Evolutionary conservation across 2,113 vertebrate species (phyloP), one percentile per base, ranked within the genome.

Genomic region (Brachypteracias leptosomus): DNA sequence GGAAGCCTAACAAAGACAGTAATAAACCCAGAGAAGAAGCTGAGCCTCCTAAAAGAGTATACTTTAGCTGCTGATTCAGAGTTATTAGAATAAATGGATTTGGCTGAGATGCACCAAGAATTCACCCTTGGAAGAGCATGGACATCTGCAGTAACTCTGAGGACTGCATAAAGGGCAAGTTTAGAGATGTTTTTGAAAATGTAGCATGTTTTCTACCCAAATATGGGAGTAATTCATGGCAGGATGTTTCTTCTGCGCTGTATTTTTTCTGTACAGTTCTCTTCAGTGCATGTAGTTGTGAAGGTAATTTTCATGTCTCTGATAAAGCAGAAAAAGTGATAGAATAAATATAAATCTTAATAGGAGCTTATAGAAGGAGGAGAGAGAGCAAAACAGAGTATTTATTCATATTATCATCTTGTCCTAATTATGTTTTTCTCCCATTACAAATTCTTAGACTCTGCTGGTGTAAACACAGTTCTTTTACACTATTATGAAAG

Each of bases 131-230:
- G 26, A 59, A 57, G 33, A 58, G 3, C 42, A 13, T 6, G 2
- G 26, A 25, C 11, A 59, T 6, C 4, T 13, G 20, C 15, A 42
- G 11, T 35, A 71, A 7, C 21, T 61, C 31, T 59, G n/a, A 62
- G 10, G 8, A 81, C 28, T 55, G 4, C 0, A 0, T 46, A n/a
- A 75, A 67, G 7, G 0, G 2, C 63, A 11, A 2, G 1, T n/a
- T 78, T 66, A 66, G 13, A 19, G 4, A n/a, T 2, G 28, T 11
- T 5, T 54, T 62, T 78, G 16, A 78, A 71, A 85, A n/a, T 5
- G 2, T 33, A n/a, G 2, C 5, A 21, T 20, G 4, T 33, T 72
- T 86, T 55, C 62, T 61, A 4, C 5, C 21, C 15, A 77, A 65
- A 66, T 61, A 58, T 13, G 11, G 11, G 31, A 80, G 5, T 57